Percentiles rank a stretch among this genome's conserved stretches.
phyloP scores from a whole-genome alignment of 2,113 vertebrate genomes.

The Lepidothrix coronata region DNA sequence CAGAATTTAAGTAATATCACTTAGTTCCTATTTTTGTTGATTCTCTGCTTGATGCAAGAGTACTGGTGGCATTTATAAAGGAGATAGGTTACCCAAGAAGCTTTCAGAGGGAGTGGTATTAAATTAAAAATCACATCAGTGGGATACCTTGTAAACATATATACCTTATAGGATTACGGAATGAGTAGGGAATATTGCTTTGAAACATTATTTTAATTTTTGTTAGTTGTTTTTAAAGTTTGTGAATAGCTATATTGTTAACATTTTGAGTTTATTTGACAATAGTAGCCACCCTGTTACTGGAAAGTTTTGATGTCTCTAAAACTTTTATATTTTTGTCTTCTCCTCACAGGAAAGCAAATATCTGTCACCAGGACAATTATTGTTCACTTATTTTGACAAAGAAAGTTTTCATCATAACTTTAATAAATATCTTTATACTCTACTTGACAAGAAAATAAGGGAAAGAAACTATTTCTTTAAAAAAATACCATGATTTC shows the following conservation, averaged over 20 bases:
- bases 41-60: background rate
- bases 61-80: background rate
- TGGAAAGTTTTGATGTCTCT: background rate
- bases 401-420: background rate
- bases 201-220: background rate
- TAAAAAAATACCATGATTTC: rapidly evolving
- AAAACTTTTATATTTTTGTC: background rate
- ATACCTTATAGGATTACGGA: background rate
- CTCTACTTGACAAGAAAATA: background rate
- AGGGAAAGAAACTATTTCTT: background rate
- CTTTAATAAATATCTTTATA: background rate
- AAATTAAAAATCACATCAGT: background rate
- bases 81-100: background rate
- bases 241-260: background rate
- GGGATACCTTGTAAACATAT: background rate
- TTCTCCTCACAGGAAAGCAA: background rate
- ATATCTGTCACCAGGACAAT: background rate
- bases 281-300: background rate
- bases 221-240: background rate
- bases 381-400: background rate
- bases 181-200: background rate
- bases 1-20: background rate
- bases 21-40: background rate
- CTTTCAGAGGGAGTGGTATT: background rate
- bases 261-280: background rate